Base-by-base conservation (phyloP, 2,797 vertebrate species). In the Crypturellus tataupa region DNA sequence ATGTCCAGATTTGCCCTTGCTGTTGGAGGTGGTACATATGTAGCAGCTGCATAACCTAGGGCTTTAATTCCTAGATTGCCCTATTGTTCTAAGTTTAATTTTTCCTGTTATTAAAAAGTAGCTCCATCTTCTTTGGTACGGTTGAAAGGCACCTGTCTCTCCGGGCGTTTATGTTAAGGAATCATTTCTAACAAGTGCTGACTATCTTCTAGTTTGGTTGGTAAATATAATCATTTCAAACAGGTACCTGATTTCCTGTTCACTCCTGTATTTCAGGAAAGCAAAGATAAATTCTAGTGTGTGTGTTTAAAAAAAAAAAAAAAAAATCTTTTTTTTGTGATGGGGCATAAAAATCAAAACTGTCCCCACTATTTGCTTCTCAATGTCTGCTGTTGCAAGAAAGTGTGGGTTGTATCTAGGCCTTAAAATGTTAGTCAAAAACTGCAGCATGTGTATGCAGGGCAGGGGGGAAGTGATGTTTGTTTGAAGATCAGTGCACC, bases 401-500 rank as follows among this genome's bases (percentile, higher is more conserved):
- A 78, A 68, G 16, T 17, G 8, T 6, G 3, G 68, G 58, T 35
- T 59, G 69, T 58, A 25, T 77, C 24, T 6, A 23, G 81, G 27
- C 4, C 1, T 58, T 40, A 16, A 46, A 58, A 55, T 68, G 23
- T 69, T 85, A 73, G 68, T 85, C 78, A 70, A 15, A 94, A 85
- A 27, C 56, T 90, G 88, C 10, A 21, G 87, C 79, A 76, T 63
- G 60, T 63, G 83, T 71, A 90, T 80, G 87, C 86, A 87, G 71
- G 84, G 80, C 7, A 10, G 77, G 20, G 80, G 6, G 56, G 85
- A 80, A 51, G 37, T 9, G n/a, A 46, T 95, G 90, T 97, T 95
- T 95, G 86, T 96, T 95, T 97, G 94, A 85, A 95, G 72, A 92
- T 65, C 81, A 72, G 84, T 65, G 94, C 90, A 83, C 94, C 94